Conservation (phyloP, 1,140 invertebrate species). For the Calycopis cecrops region DNA sequence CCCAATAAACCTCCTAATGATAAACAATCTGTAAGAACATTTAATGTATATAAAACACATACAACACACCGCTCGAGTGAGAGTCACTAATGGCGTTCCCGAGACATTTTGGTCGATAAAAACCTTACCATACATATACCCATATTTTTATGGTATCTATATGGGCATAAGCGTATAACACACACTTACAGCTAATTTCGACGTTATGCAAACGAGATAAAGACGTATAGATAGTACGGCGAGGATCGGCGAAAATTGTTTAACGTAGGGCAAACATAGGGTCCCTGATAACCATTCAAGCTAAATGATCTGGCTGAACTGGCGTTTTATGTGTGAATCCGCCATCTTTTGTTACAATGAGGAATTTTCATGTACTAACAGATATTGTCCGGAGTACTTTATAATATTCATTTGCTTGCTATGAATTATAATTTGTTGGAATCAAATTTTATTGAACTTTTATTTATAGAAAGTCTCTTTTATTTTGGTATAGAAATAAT, state of each 20-base stretch:
- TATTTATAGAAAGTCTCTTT: too few species aligned
- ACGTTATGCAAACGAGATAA: slow-evolving; percentile 32
- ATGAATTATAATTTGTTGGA: too few species aligned
- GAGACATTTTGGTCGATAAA: not conserved
- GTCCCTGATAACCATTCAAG: slow-evolving; percentile 30
- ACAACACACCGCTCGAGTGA: too few species aligned
- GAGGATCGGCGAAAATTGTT: slow-evolving; percentile 33
- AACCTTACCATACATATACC: not conserved
- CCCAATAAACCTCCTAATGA: too few species aligned
- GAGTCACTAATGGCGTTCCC: not conserved
- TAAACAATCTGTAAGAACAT: too few species aligned
- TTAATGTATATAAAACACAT: too few species aligned
- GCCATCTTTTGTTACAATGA: not conserved
- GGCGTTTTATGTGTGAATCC: slow-evolving; percentile 30
- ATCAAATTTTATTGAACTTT: too few species aligned
- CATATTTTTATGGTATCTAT: slow-evolving; percentile 12
- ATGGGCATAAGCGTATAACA: not conserved
- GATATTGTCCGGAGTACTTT: too few species aligned
- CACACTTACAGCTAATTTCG: slow-evolving; percentile 27
- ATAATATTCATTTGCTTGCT: too few species aligned
- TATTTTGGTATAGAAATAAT: too few species aligned
- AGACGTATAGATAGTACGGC: slow-evolving; percentile 27
- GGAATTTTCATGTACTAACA: too few species aligned
- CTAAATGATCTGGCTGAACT: slow-evolving; percentile 43
- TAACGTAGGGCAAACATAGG: slow-evolving; percentile 47